Conservation (phyloP, 1,140 invertebrate genomes). For the Drosophila teissieri region DNA sequence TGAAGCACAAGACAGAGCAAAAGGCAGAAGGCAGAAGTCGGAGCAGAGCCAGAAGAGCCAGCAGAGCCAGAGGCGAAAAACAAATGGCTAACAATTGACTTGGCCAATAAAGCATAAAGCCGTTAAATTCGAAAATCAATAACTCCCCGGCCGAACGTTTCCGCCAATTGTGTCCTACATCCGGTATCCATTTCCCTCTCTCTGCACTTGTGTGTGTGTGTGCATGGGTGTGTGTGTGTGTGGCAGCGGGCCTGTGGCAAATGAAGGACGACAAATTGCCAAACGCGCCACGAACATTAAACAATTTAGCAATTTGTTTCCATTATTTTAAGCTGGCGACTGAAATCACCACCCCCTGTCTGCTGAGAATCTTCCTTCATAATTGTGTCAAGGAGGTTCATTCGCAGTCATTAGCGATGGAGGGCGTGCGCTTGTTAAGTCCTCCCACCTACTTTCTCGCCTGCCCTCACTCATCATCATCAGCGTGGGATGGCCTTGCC, state of each 20-base stretch:
- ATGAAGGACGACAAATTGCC: constrained; percentile 76
- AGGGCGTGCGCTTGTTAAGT: constrained; percentile 52
- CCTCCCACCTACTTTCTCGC: constrained; percentile 21
- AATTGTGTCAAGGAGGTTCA: constrained; percentile 81
- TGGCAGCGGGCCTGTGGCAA: constrained; percentile 35
- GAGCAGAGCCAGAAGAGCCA: constrained; percentile 18
- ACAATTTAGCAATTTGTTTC: constrained; percentile 79
- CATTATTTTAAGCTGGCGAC: constrained; percentile 71
- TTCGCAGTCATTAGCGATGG: constrained; percentile 73
- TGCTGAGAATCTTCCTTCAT: constrained; percentile 45
- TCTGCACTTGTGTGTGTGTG: neutral
- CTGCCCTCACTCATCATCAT: constrained; percentile 12
- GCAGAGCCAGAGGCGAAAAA: constrained; percentile 46
- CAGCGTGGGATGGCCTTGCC: constrained; percentile 42
- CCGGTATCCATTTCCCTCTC: constrained; percentile 23
- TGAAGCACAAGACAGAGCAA: constrained; percentile 25
- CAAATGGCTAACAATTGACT: constrained; percentile 71
- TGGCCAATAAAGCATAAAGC: constrained; percentile 79
- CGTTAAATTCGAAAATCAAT: constrained; percentile 80
- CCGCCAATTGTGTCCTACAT: constrained; percentile 64
- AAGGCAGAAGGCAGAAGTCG: constrained; percentile 39
- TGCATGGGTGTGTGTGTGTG: constrained; percentile 1
- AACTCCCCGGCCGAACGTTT: constrained; percentile 51
- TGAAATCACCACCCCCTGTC: constrained; percentile 8
- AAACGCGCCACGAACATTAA: constrained; percentile 73